Base-by-base conservation (phyloP, 2,888 invertebrate genomes). In the Lycocerus yunnanus region DNA sequence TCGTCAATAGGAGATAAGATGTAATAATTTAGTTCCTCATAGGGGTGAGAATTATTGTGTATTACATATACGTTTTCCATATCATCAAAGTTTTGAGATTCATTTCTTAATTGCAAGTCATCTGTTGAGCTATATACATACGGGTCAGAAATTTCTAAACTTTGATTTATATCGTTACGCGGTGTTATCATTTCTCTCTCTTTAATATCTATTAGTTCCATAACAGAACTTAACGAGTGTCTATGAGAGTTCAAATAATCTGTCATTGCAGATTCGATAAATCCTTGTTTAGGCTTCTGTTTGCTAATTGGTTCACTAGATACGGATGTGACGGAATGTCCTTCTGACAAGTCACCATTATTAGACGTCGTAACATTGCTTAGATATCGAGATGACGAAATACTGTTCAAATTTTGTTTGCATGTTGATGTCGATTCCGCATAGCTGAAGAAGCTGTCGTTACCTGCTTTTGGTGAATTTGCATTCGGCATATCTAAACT, bases 1-100 rank as follows among this genome's bases (percentile, higher is more conserved):
- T 91, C 90, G 82, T 90, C 89, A 61, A 91, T 91, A 0, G 90
- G 90, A 1, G 90, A 90, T 65, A 90, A 81, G 77, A 86, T 84
- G 73, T 82, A 85, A 78, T 81, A 82, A 24, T 71, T 78, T 1
- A 78, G 20, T 21, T 61, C 27, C 10, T 81, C 80, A 66, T 81
- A 77, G 2, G 77, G 78, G 66, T 77, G 79, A 63, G 76, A 70
- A 11, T 18, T 27, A n/a, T 20, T 59, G n/a, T 16, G 27, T 76
- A 80, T 75, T 21, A 82, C 81, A 14, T 80, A 78, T 43, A 68
- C 69, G 65, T 77, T 66, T 15, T 74, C 18, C 61, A 24, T 27
- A 58, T 73, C 76, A 4, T 73, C 71, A 14, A 74, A 60, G 59
- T 72, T 72, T 14, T 75, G 84, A 15, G 81, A 81, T n/a, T 43